phyloP scores from a whole-genome alignment of 2,888 invertebrate species.

The Tetragonula carbonaria region DNA sequence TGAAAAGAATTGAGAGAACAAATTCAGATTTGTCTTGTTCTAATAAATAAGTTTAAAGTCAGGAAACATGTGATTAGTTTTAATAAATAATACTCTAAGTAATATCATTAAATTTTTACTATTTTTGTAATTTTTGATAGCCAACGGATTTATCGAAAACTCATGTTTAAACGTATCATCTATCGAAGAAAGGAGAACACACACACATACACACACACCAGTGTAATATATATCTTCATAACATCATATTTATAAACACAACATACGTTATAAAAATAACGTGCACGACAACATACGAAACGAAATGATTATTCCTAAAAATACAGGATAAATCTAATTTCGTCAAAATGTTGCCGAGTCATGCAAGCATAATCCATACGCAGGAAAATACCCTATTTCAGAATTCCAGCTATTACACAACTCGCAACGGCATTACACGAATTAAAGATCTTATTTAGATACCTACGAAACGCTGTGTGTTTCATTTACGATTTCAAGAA shows the following conservation, averaged over 20 bases:
- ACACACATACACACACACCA: background rate
- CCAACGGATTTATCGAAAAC: background rate
- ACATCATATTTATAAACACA: background rate
- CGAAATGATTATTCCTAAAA: background rate
- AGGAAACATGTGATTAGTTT: background rate
- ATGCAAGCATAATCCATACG: background rate
- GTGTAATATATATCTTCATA: background rate
- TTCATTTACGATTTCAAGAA: background rate
- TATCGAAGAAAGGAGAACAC: background rate
- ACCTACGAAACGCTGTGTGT: no score
- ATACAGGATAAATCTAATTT: background rate
- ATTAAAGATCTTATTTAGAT: conserved; percentile 1
- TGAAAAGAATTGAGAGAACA: no score
- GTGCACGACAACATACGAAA: background rate
- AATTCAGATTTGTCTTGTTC: background rate
- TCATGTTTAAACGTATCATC: background rate
- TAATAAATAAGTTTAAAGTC: background rate
- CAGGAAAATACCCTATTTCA: no score
- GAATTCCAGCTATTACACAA: background rate
- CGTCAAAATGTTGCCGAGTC: background rate
- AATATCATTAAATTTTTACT: background rate
- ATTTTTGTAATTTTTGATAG: background rate
- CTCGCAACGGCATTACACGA: background rate
- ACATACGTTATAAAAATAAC: background rate
- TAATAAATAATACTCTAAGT: background rate